Evolutionary conservation across 2,113 vertebrate genomes (phyloP).

Genomic region (Ochotona princeps): DNA sequence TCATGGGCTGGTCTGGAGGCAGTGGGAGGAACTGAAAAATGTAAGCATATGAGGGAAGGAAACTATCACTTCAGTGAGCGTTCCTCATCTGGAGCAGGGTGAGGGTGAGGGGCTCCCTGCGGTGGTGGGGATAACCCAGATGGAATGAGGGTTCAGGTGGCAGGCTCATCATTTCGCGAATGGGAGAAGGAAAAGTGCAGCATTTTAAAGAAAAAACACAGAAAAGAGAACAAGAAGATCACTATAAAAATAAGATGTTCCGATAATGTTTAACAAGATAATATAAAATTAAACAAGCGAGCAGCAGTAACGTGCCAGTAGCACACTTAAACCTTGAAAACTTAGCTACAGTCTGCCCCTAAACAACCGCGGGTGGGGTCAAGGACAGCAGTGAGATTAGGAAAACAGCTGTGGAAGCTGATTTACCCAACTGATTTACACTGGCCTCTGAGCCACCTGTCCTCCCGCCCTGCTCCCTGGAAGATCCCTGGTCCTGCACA

Average conservation of each 20-base stretch:
- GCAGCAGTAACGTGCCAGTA: no score
- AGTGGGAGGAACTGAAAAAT: not conserved
- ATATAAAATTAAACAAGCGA: not conserved
- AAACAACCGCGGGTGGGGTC: not conserved
- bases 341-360: no score
- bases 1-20: no score
- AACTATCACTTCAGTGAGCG: not conserved
- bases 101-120: not conserved
- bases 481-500: not conserved
- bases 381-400: not conserved
- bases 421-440: not conserved
- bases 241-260: not conserved
- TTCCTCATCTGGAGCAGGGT: no score
- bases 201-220: not conserved
- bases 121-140: no score
- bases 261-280: not conserved
- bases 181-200: not conserved
- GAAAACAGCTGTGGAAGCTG: fast-evolving
- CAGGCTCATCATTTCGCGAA: not conserved
- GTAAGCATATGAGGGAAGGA: not conserved
- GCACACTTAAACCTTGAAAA: not conserved
- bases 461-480: fast-evolving
- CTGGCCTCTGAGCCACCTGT: not conserved
- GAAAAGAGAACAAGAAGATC: not conserved
- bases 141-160: not conserved